A percentile compares a stretch with the other conserved stretches of the same genome.
phyloP scores from a whole-genome alignment of 2,888 invertebrate genomes.

The Coenonympha arcania region DNA sequence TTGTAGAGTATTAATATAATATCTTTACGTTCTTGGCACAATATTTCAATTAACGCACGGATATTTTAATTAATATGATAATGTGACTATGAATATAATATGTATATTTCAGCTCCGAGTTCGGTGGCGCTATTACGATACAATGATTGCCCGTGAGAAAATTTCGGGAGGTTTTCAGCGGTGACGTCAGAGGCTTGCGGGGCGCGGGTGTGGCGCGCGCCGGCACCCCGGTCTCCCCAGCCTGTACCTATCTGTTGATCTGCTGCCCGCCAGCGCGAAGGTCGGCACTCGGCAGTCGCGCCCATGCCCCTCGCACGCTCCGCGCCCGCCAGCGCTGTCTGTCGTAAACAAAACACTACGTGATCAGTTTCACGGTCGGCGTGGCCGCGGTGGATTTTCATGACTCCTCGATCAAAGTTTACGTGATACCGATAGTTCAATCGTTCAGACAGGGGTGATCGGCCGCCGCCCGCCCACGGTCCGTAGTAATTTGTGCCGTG shows the following conservation, averaged over 20 bases:
- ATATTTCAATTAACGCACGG: too few relatives aligned
- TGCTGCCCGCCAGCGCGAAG: conserved; percentile 66
- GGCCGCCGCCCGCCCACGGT: conserved; percentile 56
- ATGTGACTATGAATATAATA: neutral
- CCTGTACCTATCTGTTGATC: conserved; percentile 51
- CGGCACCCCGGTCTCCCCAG: conserved; percentile 33
- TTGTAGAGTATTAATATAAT: too few relatives aligned
- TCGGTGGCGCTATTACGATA: conserved; percentile 46
- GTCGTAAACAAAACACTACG: conserved; percentile 57
- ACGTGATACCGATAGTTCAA: conserved; percentile 29
- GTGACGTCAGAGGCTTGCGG: conserved; percentile 62
- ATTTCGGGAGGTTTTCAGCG: conserved; percentile 54
- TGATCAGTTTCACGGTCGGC: conserved; percentile 17
- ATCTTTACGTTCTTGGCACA: too few relatives aligned
- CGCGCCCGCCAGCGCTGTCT: conserved; percentile 37
- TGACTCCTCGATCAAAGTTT: conserved; percentile 27
- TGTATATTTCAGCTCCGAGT: conserved; percentile 29
- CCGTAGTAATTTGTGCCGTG: conserved; percentile 45
- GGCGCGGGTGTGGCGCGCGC: conserved; percentile 33
- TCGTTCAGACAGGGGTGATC: conserved; percentile 50
- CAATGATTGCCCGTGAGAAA: conserved; percentile 46
- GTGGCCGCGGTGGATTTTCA: neutral
- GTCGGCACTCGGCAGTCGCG: conserved; percentile 42
- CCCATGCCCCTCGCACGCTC: too few relatives aligned
- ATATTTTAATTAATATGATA: too few relatives aligned